Conservation (phyloP, 2,797 vertebrate genomes). For the Arctocebus calabarensis region DNA sequence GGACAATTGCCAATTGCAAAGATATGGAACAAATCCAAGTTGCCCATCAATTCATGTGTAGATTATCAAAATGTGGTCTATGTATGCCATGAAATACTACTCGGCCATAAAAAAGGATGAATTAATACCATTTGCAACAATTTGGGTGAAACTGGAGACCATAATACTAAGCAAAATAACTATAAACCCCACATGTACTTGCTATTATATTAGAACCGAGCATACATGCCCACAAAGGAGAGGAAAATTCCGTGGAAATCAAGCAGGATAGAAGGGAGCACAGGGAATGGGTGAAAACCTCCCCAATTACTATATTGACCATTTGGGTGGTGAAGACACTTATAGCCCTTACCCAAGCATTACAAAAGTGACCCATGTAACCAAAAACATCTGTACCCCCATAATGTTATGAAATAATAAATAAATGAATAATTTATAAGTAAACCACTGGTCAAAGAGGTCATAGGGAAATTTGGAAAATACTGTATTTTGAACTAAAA, state of each 20-base stretch:
- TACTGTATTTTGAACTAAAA: slow-evolving; percentile 7
- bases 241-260: background rate
- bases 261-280: background rate
- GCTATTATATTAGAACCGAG: background rate
- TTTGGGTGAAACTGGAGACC: background rate
- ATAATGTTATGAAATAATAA: background rate
- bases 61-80: background rate
- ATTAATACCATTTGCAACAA: background rate
- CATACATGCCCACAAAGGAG: background rate
- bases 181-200: background rate
- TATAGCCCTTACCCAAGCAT: background rate
- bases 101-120: background rate
- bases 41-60: background rate
- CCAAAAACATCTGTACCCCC: background rate
- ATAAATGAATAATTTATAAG: background rate
- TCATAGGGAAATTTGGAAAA: slow-evolving; percentile 2
- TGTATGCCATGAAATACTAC: background rate
- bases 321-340: background rate
- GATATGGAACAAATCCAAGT: background rate
- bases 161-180: background rate
- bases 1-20: background rate
- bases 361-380: background rate
- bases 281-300: background rate
- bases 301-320: background rate
- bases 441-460: background rate